A percentile compares a stretch with the other conserved stretches of the same genome.
Evolutionary conservation across 1,140 invertebrate genomes (phyloP).

Genomic region (Medauroidea extradentata): DNA sequence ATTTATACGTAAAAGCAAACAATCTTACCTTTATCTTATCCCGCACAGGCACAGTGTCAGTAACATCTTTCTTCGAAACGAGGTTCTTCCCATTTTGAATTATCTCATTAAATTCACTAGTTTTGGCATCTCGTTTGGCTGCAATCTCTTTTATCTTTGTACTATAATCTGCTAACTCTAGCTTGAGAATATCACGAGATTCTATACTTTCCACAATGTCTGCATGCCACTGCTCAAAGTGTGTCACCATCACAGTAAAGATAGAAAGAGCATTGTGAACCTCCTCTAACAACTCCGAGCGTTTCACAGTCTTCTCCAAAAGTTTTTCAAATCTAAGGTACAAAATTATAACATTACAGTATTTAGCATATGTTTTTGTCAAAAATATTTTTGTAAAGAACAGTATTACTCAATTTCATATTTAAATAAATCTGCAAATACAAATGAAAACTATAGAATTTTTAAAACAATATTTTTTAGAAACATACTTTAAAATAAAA

Average conservation of each 20-base stretch:
- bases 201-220: slow-evolving; percentile 72
- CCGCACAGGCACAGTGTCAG: slow-evolving; percentile 77
- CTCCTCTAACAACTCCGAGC: slow-evolving; percentile 77
- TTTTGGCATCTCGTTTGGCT: slow-evolving; percentile 51
- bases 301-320: slow-evolving; percentile 69
- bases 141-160: slow-evolving; percentile 54
- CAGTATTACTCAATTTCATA: too few relatives aligned
- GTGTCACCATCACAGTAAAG: slow-evolving; percentile 64
- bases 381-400: too few relatives aligned
- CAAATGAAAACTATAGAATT: too few relatives aligned
- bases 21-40: slow-evolving; percentile 71
- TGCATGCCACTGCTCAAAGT: slow-evolving; percentile 66
- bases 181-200: slow-evolving; percentile 61
- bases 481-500: too few relatives aligned
- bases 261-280: slow-evolving; percentile 63
- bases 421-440: too few relatives aligned
- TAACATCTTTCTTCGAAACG: slow-evolving; percentile 84
- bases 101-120: slow-evolving; percentile 66
- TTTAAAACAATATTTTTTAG: too few relatives aligned
- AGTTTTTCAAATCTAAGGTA: slow-evolving; percentile 73
- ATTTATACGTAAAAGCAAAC: neutral
- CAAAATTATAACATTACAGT: too few relatives aligned
- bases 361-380: too few relatives aligned
- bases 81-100: slow-evolving; percentile 76
- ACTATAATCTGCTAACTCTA: slow-evolving; percentile 64